A percentile compares a stretch with the other conserved stretches of the same genome.
phyloP scores from a whole-genome alignment of 2,888 invertebrate genomes.

The Malthinus flaveolus region DNA sequence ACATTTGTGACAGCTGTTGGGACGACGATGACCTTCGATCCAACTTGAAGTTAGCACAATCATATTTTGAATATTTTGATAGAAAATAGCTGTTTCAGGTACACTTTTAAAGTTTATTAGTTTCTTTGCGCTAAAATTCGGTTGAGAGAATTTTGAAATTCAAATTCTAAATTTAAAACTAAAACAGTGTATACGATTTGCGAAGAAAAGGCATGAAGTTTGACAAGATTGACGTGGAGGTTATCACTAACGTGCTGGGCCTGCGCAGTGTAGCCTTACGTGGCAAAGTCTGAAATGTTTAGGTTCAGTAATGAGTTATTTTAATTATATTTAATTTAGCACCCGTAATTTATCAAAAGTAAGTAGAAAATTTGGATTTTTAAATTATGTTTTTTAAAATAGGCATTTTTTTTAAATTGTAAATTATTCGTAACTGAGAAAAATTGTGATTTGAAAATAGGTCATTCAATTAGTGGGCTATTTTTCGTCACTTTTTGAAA shows the following conservation, averaged over 20 bases:
- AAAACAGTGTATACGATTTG: constrained; percentile 22
- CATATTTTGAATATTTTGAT: no score
- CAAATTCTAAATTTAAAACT: neutral
- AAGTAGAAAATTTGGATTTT: neutral
- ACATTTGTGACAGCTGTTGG: constrained; percentile 1
- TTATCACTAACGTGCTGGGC: constrained; percentile 48
- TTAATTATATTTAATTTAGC: constrained; percentile 29
- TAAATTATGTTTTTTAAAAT: neutral
- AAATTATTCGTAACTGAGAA: no score
- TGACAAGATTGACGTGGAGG: constrained; percentile 54
- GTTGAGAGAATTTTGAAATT: no score
- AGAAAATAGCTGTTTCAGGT: neutral
- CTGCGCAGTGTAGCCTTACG: constrained; percentile 64
- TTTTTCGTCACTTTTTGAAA: neutral
- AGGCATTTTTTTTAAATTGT: no score
- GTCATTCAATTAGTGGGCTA: neutral
- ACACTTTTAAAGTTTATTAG: constrained; percentile 2
- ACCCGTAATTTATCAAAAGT: constrained; percentile 12
- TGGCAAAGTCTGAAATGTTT: constrained; percentile 55
- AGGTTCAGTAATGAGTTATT: constrained; percentile 38
- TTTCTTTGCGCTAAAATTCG: neutral
- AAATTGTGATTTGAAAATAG: neutral
- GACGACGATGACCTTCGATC: no score
- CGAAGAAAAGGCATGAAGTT: neutral
- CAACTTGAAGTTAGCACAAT: no score